Evolutionary conservation across 2,888 invertebrate species (phyloP).

Genomic region (Ochropleura leucogaster): DNA sequence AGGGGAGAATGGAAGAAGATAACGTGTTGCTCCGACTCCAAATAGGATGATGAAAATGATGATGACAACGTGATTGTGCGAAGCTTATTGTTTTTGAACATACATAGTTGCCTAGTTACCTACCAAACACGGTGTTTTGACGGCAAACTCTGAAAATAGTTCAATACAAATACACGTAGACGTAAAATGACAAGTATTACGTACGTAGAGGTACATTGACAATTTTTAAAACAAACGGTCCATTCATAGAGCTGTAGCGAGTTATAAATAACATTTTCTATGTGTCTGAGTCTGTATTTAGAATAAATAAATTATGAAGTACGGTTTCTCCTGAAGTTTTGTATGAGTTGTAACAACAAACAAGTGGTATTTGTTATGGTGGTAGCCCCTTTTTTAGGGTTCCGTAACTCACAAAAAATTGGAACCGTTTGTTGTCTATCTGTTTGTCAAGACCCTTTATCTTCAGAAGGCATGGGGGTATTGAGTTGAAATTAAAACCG

Average conservation of each 20-base stretch:
- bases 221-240: slow-evolving; percentile 40
- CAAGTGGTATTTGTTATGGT: too few species aligned
- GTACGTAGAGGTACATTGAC: slow-evolving; percentile 16
- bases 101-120: neutral
- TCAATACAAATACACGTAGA: slow-evolving; percentile 11
- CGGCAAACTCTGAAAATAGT: slow-evolving; percentile 17
- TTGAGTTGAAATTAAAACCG: too few species aligned
- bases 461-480: too few species aligned
- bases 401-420: too few species aligned
- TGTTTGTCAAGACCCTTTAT: too few species aligned
- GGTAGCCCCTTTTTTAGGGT: too few species aligned
- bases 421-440: too few species aligned
- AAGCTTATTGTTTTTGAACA: neutral
- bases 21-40: too few species aligned
- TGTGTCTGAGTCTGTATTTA: slow-evolving; percentile 13
- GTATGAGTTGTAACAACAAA: too few species aligned
- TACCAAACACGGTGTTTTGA: slow-evolving; percentile 8
- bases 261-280: slow-evolving; percentile 23
- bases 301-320: slow-evolving; percentile 9
- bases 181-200: slow-evolving; percentile 22
- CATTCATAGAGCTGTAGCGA: slow-evolving; percentile 17
- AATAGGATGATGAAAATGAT: too few species aligned
- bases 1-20: too few species aligned
- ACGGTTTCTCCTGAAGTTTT: slow-evolving; percentile 16
- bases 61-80: neutral